These are phyloP conservation scores for Aporophyla nigra DNA, from an alignment of 2,888 invertebrate genomes.

Conservation along the genomic window DNA sequence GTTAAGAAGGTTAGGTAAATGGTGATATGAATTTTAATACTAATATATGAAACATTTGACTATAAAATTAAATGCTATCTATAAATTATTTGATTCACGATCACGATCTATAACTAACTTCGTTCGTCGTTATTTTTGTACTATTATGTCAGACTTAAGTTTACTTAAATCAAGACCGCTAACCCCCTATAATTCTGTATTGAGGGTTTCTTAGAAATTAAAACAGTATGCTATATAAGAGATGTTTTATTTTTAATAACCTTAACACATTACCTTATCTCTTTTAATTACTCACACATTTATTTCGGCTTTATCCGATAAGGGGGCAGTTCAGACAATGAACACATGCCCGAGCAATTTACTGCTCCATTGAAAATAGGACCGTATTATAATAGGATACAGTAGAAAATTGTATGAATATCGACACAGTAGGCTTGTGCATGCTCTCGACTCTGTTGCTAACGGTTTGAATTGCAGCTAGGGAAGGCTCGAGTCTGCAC, in stretches of 20 bases:
- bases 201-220: constrained; percentile 91
- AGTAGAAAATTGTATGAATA: too few species aligned
- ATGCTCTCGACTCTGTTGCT: too few species aligned
- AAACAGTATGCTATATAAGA: constrained; percentile 89
- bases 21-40: constrained; percentile 59
- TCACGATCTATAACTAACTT: constrained; percentile 70
- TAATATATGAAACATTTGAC: constrained; percentile 67
- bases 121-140: constrained; percentile 88
- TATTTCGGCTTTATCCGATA: background rate
- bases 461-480: too few species aligned
- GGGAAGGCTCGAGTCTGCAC: too few species aligned
- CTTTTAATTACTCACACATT: background rate
- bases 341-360: too few species aligned
- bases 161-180: constrained; percentile 89
- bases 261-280: constrained; percentile 8
- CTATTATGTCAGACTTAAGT: constrained; percentile 87
- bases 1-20: constrained; percentile 64
- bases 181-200: constrained; percentile 90
- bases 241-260: constrained; percentile 84
- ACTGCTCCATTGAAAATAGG: too few species aligned
- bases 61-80: constrained; percentile 61
- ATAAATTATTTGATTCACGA: constrained; percentile 71
- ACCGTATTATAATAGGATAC: too few species aligned
- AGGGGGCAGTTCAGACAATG: too few species aligned
- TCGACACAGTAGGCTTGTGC: too few species aligned